Percentiles rank a stretch among this genome's conserved stretches.
Conservation (phyloP, 2,797 vertebrate species). For the Thalassophryne amazonica region DNA sequence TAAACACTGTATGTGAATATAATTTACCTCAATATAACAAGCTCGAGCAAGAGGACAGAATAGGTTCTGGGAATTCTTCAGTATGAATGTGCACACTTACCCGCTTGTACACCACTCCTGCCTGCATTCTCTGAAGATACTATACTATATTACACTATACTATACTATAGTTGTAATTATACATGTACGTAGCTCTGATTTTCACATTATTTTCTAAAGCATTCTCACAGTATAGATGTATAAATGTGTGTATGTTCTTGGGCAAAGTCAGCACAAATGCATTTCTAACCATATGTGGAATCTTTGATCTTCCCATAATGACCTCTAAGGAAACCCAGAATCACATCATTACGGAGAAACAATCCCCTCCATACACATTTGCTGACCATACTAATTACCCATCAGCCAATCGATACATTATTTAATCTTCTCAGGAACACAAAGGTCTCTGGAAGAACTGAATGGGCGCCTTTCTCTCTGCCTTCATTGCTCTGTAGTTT, state of each 20-base stretch:
- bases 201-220: too few species aligned
- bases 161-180: too few species aligned
- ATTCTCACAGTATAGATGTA: not conserved
- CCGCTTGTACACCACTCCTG: too few species aligned
- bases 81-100: too few species aligned
- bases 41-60: too few species aligned
- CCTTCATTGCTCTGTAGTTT: slow-evolving; percentile 8
- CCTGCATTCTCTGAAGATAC: too few species aligned
- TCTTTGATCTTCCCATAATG: slow-evolving; percentile 46
- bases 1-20: too few species aligned
- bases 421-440: slow-evolving; percentile 44
- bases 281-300: slow-evolving; percentile 26
- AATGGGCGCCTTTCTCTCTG: not conserved
- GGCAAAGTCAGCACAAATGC: slow-evolving; percentile 37
- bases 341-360: slow-evolving; percentile 51
- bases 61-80: too few species aligned
- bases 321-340: slow-evolving; percentile 32
- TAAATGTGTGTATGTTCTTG: not conserved
- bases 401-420: slow-evolving; percentile 50
- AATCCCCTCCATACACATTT: slow-evolving; percentile 30
- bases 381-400: slow-evolving; percentile 57
- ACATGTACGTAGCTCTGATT: too few species aligned
- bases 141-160: too few species aligned
- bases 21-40: too few species aligned
- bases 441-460: slow-evolving; percentile 16